Evolutionary conservation across 1,140 invertebrate species (phyloP), one percentile per base, ranked within the genome.

Genomic region (Colletes latitarsis): DNA sequence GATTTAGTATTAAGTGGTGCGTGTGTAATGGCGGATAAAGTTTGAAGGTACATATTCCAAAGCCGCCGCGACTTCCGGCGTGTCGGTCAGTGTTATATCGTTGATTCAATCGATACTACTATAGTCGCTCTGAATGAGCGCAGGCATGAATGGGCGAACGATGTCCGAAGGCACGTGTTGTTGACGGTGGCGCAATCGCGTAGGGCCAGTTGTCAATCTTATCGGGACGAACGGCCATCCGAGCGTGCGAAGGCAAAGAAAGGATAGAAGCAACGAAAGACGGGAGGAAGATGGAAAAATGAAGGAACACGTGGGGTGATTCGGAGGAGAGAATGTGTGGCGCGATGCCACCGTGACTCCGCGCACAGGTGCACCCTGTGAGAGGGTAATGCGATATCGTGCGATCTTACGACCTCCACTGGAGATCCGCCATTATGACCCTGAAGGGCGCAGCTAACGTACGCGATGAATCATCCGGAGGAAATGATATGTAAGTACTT

Each of bases 311-410:
- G 79, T 81, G 79, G 55, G 64, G 55, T 69, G 73, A 81, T 76
- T 39, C n/a, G 9, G n/a, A 52, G 2, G 19, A 64, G 49, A 67
- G 82, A 83, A 81, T 83, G 78, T 58, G 46, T 71, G 82, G 63
- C 77, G 63, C 55, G 77, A 81, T 81, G 66, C 57, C 73, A 73
- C 55, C 21, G 58, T 49, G 63, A n/a, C 17, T 80, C 17, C 58
- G 64, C 57, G 73, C 84, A 82, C 88, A 89, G 88, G 89, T 89
- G 87, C 81, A 87, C 58, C 75, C 55, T 46, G n/a, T 41, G 57
- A 68, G 15, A 73, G 71, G 53, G 89, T 89, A 90, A 90, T 53
- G 52, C 71, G 88, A 90, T 89, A 88, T 88, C 85, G 83, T 84
- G 85, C 77, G 85, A 89, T 88, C 82, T 79, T 76, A 62, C 76